Evolutionary conservation across 2,797 vertebrate species (phyloP).

Genomic region (Lepilemur ruficaudatus): DNA sequence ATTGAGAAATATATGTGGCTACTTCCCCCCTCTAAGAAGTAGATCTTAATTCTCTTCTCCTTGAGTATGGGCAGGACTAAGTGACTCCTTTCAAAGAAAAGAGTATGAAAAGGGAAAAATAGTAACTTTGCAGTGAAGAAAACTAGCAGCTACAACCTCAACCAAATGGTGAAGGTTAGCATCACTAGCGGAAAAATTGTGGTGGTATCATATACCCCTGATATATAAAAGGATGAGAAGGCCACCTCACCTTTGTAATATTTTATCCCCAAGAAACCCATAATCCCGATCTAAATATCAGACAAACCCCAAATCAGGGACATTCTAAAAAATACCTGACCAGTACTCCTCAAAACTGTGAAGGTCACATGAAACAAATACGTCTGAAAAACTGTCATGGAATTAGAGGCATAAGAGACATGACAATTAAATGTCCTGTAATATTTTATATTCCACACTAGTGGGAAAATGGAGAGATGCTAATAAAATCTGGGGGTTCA

Average conservation of each 20-base stretch:
- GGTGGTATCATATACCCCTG: accelerated
- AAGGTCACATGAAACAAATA: neutral
- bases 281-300: neutral
- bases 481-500: neutral
- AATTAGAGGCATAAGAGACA: neutral
- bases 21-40: neutral
- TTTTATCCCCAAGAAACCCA: neutral
- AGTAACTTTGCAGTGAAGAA: neutral
- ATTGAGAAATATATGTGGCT: neutral
- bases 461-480: neutral
- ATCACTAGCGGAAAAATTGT: neutral
- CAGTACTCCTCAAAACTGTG: neutral
- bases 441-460: neutral
- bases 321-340: neutral
- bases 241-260: neutral
- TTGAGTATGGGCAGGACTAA: neutral
- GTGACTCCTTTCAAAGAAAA: neutral
- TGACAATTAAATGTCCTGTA: neutral
- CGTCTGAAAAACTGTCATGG: neutral
- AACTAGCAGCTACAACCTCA: neutral
- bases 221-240: neutral
- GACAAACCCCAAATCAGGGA: neutral
- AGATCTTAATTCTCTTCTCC: neutral
- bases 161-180: too few relatives aligned
- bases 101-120: neutral